Conservation (phyloP, 1,140 invertebrate species). For the Oncopodura yosiiana region DNA sequence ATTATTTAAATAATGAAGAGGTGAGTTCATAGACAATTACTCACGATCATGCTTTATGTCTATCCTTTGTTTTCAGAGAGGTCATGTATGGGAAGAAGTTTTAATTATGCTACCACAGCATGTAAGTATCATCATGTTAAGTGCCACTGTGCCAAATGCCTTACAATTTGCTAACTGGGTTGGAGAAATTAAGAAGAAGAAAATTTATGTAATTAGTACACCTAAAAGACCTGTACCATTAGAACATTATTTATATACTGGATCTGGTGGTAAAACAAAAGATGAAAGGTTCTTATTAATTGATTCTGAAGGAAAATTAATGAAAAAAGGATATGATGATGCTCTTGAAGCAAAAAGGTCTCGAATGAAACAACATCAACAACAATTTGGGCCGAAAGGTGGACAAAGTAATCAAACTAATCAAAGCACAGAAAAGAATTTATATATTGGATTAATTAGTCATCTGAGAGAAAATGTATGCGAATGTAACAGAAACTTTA, state of each 20-base stretch:
- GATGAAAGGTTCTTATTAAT: slow-evolving; percentile 76
- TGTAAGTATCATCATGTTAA: slow-evolving; percentile 92
- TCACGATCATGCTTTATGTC: background rate
- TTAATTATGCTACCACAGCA: slow-evolving; percentile 88
- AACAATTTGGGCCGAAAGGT: slow-evolving; percentile 51
- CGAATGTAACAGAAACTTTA: background rate
- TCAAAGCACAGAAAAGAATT: slow-evolving; percentile 58
- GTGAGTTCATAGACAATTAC: too few species aligned
- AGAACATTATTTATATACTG: slow-evolving; percentile 86
- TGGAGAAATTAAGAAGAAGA: slow-evolving; percentile 80
- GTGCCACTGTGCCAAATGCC: slow-evolving; percentile 96
- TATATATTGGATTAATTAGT: slow-evolving; percentile 74
- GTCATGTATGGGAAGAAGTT: slow-evolving; percentile 99
- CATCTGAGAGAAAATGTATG: slow-evolving; percentile 53
- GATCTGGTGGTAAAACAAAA: slow-evolving; percentile 66
- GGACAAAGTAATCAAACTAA: slow-evolving; percentile 29
- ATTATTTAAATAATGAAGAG: slow-evolving; percentile 97
- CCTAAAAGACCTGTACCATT: slow-evolving; percentile 87
- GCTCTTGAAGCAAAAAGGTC: slow-evolving; percentile 59
- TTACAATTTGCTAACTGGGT: slow-evolving; percentile 96
- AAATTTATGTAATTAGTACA: slow-evolving; percentile 92
- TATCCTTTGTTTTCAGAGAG: slow-evolving; percentile 52
- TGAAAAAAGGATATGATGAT: slow-evolving; percentile 53
- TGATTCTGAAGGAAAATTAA: slow-evolving; percentile 60
- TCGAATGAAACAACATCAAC: slow-evolving; percentile 47